Percentiles rank a stretch among this genome's conserved stretches.
phyloP scores from a whole-genome alignment of 1,140 invertebrate genomes.

The Diuraphis noxia region DNA sequence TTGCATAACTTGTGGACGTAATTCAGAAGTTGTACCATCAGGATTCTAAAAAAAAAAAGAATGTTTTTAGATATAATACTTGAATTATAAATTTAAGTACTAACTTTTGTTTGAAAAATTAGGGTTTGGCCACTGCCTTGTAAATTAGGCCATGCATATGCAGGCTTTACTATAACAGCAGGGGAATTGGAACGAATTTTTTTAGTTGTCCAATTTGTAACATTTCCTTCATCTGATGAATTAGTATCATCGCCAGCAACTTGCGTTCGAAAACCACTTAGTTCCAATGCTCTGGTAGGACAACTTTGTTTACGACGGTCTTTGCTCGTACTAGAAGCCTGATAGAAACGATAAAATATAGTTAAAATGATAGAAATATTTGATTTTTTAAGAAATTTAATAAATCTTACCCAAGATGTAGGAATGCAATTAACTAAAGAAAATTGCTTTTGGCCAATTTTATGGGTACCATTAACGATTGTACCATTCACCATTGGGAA shows the following conservation, averaged over 20 bases:
- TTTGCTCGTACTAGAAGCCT: conserved; percentile 62
- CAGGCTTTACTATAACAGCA: conserved; percentile 44
- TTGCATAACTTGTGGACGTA: conserved; percentile 50
- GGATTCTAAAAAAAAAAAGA: conserved; percentile 22
- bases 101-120: conserved; percentile 52
- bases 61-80: no score
- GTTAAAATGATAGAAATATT: neutral
- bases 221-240: conserved; percentile 45
- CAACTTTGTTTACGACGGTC: conserved; percentile 74
- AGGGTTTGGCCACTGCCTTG: conserved; percentile 38
- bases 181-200: conserved; percentile 46
- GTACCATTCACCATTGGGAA: conserved; percentile 47
- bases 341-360: neutral
- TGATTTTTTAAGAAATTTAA: neutral
- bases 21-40: conserved; percentile 46
- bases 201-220: conserved; percentile 43
- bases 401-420: conserved; percentile 25
- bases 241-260: conserved; percentile 48
- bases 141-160: conserved; percentile 43
- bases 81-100: neutral
- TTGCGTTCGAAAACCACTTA: conserved; percentile 50
- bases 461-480: conserved; percentile 42
- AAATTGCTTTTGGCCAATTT: conserved; percentile 46
- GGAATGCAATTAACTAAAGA: conserved; percentile 46
- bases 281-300: conserved; percentile 68